Base-by-base conservation (phyloP, 2,113 vertebrate genomes). In the Ictalurus punctatus region DNA sequence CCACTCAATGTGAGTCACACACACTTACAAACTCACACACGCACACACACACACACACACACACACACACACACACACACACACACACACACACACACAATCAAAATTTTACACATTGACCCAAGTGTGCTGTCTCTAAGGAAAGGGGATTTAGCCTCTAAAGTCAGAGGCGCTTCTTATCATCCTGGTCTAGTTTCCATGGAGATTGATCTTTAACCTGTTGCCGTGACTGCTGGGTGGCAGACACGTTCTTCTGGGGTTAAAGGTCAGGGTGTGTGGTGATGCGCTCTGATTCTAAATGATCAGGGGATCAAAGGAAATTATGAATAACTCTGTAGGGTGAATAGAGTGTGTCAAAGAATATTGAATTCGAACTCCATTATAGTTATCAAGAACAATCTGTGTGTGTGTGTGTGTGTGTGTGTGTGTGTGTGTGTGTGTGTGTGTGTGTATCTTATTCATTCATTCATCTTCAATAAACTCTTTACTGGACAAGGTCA, bases 181-280 rank as follows among this genome's bases (percentile, higher is more conserved):
- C 21, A 44, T 83, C 52, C 67, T 65, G 27, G 82, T 85, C 85
- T 87, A 73, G 90, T 89, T 89, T 89, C 90, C 90, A 91, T 89
- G 85, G 90, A 73, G 88, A 91, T 87, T 86, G 59, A 89, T 91
- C 84, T 81, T 87, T 56, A 87, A 87, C 86, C 88, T 91, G 87
- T 90, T 88, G 83, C 71, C 6, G 76, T 65, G 78, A 44, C 85
- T 86, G 87, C 56, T 21, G 44, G 61, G 85, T 73, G 85, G 76
- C 87, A 73, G 79, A 69, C 30, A 58, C 44, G 44, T 48, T 87
- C 65, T 87, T 67, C 5, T 81, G 74, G 79, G 85, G 88, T 91
- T 76, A 78, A n/a, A 87, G 83, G 85, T 91, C 54, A 87, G 4
- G 19, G 0, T 83, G 80, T 80, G 58, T 52, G 56, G 52, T 67